Conservation (phyloP, 2,797 vertebrate genomes). For the Cercopithecus hamlyni region DNA sequence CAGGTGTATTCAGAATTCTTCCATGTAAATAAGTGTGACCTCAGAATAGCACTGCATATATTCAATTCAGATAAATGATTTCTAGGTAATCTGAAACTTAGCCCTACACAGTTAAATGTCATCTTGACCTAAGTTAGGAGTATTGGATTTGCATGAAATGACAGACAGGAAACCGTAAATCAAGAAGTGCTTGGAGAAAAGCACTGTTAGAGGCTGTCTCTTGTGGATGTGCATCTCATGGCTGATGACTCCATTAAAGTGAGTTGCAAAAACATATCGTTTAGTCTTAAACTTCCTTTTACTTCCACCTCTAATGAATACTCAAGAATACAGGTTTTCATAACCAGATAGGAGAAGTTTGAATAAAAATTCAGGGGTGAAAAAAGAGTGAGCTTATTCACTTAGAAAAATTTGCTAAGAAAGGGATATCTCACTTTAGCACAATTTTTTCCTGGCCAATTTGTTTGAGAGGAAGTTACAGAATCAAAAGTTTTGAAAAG, state of each 20-base stretch:
- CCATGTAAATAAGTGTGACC: not conserved
- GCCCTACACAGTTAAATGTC: not conserved
- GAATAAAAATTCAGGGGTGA: slow-evolving; percentile 6
- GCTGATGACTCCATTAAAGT: not conserved
- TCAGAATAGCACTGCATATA: not conserved
- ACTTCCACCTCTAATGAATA: not conserved
- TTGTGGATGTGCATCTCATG: not conserved
- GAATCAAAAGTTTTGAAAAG: slow-evolving; percentile 61
- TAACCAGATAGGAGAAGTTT: not conserved
- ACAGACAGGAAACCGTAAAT: slow-evolving; percentile 10
- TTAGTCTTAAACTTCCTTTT: not conserved
- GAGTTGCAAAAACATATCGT: not conserved
- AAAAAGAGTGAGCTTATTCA: not conserved
- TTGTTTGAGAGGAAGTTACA: slow-evolving; percentile 12
- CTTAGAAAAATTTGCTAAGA: slow-evolving; percentile 25
- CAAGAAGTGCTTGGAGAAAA: slow-evolving; percentile 18
- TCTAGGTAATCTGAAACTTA: not conserved
- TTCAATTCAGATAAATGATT: not conserved
- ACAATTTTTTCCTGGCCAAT: not conserved
- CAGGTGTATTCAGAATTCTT: slow-evolving; percentile 39
- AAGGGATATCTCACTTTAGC: not conserved
- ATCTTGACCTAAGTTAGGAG: slow-evolving; percentile 28
- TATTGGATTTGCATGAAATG: slow-evolving; percentile 5
- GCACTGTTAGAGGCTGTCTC: not conserved
- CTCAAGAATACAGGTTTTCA: not conserved